These are phyloP conservation scores for Epinotia brunnichana DNA, from an alignment of 2,888 invertebrate genomes.

Conservation along the genomic window DNA sequence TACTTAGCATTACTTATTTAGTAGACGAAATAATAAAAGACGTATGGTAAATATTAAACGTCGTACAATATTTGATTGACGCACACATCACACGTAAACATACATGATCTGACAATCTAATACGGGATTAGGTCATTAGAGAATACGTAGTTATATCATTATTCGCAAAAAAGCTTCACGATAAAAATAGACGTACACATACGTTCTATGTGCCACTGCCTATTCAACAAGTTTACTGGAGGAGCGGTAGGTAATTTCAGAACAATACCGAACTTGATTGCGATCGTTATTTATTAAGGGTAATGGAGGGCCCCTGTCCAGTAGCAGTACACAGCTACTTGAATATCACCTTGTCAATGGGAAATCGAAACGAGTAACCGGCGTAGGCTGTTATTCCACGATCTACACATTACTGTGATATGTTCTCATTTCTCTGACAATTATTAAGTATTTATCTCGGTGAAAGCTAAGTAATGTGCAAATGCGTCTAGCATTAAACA, in stretches of 20 bases:
- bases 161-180: constrained; percentile 62
- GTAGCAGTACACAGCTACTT: constrained; percentile 9
- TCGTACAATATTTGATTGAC: constrained; percentile 9
- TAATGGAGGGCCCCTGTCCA: constrained; percentile 16
- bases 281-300: constrained; percentile 28
- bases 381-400: constrained; percentile 1
- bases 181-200: constrained; percentile 62
- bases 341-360: constrained; percentile 23
- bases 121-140: constrained; percentile 57
- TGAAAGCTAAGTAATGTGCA: neutral
- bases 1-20: constrained; percentile 12
- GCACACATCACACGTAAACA: constrained; percentile 23
- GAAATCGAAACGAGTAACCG: constrained; percentile 17
- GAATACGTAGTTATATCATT: constrained; percentile 52
- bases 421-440: constrained; percentile 18
- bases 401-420: constrained; percentile 15
- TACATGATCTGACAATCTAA: constrained; percentile 33
- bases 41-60: constrained; percentile 22
- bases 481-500: neutral
- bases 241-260: constrained; percentile 44
- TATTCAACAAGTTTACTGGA: constrained; percentile 58
- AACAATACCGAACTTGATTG: constrained; percentile 25
- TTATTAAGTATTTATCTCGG: constrained; percentile 4
- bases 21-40: constrained; percentile 3
- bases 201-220: constrained; percentile 55